Conservation (phyloP, 2,797 vertebrate species). For the Pristis pectinata region DNA sequence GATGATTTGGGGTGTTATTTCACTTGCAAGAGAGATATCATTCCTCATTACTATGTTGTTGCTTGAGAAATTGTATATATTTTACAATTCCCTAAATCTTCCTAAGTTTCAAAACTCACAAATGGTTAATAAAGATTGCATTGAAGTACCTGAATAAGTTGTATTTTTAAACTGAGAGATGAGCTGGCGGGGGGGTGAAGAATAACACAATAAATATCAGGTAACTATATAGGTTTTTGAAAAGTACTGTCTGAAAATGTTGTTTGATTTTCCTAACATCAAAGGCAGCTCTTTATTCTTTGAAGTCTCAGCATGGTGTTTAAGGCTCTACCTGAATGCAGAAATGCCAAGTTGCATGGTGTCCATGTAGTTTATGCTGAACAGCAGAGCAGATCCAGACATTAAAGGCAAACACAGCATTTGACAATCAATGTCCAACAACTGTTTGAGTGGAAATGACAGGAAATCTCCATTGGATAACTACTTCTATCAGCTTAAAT, state of each 20-base stretch:
- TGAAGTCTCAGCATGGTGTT: conserved; percentile 96
- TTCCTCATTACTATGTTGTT: background rate
- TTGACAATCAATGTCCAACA: conserved; percentile 98
- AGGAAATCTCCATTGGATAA: conserved; percentile 58
- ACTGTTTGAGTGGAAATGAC: conserved; percentile 46
- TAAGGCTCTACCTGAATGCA: conserved; percentile 98
- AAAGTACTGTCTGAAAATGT: conserved; percentile 72
- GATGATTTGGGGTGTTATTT: background rate
- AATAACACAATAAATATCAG: conserved; percentile 69
- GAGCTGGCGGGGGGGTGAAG: conserved; percentile 45
- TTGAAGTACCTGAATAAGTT: conserved; percentile 42
- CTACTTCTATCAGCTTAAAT: conserved; percentile 56
- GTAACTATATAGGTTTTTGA: conserved; percentile 77
- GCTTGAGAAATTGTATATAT: background rate
- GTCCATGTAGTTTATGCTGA: conserved; percentile 95
- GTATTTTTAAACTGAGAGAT: conserved; percentile 46
- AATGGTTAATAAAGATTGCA: conserved; percentile 22
- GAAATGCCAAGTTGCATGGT: conserved; percentile 97
- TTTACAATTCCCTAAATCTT: background rate
- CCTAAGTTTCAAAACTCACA: background rate
- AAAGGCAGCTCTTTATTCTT: conserved; percentile 78
- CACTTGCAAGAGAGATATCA: background rate
- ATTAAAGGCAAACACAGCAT: conserved; percentile 93
- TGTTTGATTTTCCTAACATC: conserved; percentile 91
- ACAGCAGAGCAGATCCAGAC: conserved; percentile 84